A percentile compares a stretch with the other conserved stretches of the same genome.
phyloP scores from a whole-genome alignment of 2,797 vertebrate species.

The Manis pentadactyla region DNA sequence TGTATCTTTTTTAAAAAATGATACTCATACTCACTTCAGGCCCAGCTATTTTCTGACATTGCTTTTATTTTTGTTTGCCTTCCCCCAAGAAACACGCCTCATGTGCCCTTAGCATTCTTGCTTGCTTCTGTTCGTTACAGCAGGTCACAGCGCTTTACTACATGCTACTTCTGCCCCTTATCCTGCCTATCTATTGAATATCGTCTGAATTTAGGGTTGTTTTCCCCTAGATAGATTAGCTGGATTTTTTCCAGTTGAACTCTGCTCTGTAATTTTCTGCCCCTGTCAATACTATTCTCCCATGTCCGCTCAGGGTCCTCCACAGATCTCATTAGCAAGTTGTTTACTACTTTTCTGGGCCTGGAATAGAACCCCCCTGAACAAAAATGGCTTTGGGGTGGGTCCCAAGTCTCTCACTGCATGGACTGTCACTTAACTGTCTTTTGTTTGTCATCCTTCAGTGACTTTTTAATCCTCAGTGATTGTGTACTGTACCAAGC shows the following conservation, averaged over 20 bases:
- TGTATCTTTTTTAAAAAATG: no score
- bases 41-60: not conserved
- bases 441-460: slow-evolving; percentile 82
- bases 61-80: not conserved
- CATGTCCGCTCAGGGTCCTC: slow-evolving; percentile 29
- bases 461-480: slow-evolving; percentile 81
- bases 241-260: slow-evolving; percentile 43
- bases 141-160: not conserved
- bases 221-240: slow-evolving; percentile 27
- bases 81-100: no score
- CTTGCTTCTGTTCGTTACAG: not conserved
- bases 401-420: slow-evolving; percentile 51
- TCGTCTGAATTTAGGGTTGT: not conserved
- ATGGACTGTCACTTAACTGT: slow-evolving; percentile 60
- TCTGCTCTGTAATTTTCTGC: slow-evolving; percentile 53
- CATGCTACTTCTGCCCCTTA: not conserved
- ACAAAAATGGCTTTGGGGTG: slow-evolving; percentile 52
- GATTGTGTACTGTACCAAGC: slow-evolving; percentile 71
- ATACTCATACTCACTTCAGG: not conserved
- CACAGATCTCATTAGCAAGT: slow-evolving; percentile 69
- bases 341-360: slow-evolving; percentile 45
- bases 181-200: not conserved
- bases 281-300: not conserved
- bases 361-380: slow-evolving; percentile 54
- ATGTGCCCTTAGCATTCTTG: not conserved